These are phyloP conservation scores for Tringa solitaria DNA, from an alignment of 2,113 vertebrate genomes.

Conservation along the genomic window DNA sequence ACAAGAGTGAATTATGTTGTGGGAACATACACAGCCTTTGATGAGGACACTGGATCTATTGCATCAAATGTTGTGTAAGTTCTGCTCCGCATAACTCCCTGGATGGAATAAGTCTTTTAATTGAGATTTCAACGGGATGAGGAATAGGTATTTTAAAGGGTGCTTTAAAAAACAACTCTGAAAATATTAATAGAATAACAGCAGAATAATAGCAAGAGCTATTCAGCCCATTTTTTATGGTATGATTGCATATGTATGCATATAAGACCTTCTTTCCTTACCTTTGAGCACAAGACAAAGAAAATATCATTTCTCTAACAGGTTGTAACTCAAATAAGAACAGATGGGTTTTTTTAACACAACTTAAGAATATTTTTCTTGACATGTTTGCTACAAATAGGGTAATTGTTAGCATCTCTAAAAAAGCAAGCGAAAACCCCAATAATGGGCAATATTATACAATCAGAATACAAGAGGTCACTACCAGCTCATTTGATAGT, in stretches of 20 bases:
- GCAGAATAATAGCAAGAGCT: neutral
- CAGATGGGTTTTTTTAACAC: neutral
- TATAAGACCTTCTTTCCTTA: neutral
- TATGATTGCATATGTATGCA: neutral
- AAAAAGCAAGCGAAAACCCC: neutral
- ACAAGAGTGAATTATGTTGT: constrained; percentile 65
- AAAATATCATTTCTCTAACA: neutral
- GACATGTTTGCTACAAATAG: neutral
- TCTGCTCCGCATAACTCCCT: neutral
- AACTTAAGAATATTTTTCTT: neutral
- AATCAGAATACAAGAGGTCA: neutral
- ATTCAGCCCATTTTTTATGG: neutral
- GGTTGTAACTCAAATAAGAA: neutral
- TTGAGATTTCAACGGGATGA: neutral
- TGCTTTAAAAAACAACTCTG: neutral
- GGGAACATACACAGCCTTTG: constrained; percentile 75
- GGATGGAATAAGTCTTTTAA: neutral
- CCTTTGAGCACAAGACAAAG: neutral
- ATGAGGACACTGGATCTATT: constrained; percentile 82
- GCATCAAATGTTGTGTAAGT: constrained; percentile 85
- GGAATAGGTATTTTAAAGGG: neutral
- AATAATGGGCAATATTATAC: neutral
- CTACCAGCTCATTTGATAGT: neutral
- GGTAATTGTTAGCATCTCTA: neutral
- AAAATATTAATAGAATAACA: neutral